Conservation (phyloP, 2,888 invertebrate genomes). For the Lomographa bimaculata region DNA sequence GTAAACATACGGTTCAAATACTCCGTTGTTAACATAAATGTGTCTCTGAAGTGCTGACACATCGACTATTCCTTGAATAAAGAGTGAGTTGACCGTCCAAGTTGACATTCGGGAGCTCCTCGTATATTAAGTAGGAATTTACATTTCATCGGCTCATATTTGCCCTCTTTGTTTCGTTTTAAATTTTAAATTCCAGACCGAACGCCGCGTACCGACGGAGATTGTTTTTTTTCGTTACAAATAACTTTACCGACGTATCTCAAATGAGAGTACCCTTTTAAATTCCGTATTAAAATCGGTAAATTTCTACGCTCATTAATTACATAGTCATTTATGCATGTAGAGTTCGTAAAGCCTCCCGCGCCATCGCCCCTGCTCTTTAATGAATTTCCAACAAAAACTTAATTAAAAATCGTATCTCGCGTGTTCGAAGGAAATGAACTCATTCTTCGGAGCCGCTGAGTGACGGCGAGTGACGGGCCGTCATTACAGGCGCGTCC, state of each 20-base stretch:
- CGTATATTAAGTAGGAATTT: slow-evolving; percentile 64
- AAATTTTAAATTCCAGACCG: slow-evolving; percentile 45
- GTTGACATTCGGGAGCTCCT: slow-evolving; percentile 59
- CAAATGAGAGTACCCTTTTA: slow-evolving; percentile 52
- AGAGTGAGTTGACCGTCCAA: slow-evolving; percentile 56
- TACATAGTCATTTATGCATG: slow-evolving; percentile 73
- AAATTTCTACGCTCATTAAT: slow-evolving; percentile 67
- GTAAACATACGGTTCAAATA: no score
- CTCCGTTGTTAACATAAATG: slow-evolving; percentile 38
- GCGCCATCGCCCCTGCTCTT: slow-evolving; percentile 64
- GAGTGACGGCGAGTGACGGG: slow-evolving; percentile 79
- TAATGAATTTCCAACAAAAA: slow-evolving; percentile 83
- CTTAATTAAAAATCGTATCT: slow-evolving; percentile 83
- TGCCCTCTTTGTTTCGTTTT: slow-evolving; percentile 46
- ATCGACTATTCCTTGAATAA: slow-evolving; percentile 65
- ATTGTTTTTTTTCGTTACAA: slow-evolving; percentile 35
- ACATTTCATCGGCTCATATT: slow-evolving; percentile 57
- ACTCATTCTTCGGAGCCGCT: slow-evolving; percentile 78
- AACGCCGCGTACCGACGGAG: slow-evolving; percentile 21
- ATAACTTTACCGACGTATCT: slow-evolving; percentile 54
- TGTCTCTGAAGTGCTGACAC: slow-evolving; percentile 53
- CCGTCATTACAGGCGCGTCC: slow-evolving; percentile 69
- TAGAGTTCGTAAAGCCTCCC: slow-evolving; percentile 55
- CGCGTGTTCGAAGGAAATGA: slow-evolving; percentile 81
- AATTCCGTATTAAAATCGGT: slow-evolving; percentile 45